Evolutionary conservation across 2,888 invertebrate genomes (phyloP).

Genomic region (Ophonus ardosiacus): DNA sequence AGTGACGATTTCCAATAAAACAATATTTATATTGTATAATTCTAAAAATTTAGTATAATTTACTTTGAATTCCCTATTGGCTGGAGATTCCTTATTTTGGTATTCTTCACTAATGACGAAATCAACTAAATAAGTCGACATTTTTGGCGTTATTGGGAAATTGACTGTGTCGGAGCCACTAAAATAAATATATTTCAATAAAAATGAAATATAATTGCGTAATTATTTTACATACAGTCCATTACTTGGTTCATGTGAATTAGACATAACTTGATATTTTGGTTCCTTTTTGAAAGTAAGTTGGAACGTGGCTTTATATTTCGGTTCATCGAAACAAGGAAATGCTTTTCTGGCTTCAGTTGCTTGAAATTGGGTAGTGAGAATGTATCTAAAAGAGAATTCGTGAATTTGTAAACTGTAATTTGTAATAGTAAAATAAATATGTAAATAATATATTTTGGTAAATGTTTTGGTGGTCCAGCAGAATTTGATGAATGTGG

Average conservation of each 20-base stretch:
- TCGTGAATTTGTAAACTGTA: no score
- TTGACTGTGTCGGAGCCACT: conserved; percentile 17
- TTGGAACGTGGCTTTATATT: conserved; percentile 73
- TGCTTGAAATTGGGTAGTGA: conserved; percentile 84
- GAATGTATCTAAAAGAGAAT: conserved; percentile 70
- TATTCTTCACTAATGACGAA: conserved; percentile 91
- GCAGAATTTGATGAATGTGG: no score
- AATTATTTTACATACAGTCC: conserved; percentile 1
- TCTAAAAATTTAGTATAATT: neutral
- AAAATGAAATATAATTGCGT: neutral
- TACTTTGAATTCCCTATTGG: neutral
- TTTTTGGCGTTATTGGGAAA: conserved; percentile 77
- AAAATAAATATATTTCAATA: neutral
- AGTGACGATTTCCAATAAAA: no score
- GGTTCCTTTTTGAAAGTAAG: conserved; percentile 74
- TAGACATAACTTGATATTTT: conserved; percentile 67
- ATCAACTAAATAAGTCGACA: conserved; percentile 93
- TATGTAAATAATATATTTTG: no score
- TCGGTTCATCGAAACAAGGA: conserved; percentile 87
- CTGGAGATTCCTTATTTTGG: conserved; percentile 67
- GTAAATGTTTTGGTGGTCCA: no score
- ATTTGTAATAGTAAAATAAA: no score
- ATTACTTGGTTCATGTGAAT: conserved; percentile 47
- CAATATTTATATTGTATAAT: neutral
- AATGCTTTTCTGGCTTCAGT: conserved; percentile 84